Evolutionary conservation across 2,113 vertebrate genomes (phyloP), one percentile per base, ranked within the genome.

Genomic region (Nothoprocta pentlandii): DNA sequence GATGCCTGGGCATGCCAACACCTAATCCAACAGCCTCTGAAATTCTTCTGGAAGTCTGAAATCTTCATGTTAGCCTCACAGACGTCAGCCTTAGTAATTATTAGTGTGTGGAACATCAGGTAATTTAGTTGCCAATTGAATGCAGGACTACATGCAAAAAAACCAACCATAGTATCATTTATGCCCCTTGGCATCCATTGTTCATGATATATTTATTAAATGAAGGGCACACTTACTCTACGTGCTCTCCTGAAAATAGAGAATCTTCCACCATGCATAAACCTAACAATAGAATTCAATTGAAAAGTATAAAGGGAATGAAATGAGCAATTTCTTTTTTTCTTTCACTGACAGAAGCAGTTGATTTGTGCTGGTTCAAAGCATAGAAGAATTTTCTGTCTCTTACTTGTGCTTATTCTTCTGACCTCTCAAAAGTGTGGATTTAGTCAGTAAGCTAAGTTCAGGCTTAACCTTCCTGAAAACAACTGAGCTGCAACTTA

Each of bases 121-220:
- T 71, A 94, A 92, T 97, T 96, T 93, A 97, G 94, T 97, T 68
- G 84, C 88, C 85, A 90, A n/a, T 21, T 93, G 79, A 96, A 97
- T 76, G 75, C 76, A 86, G 41, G 16, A 75, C 47, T 91, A 75
- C 90, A 93, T 92, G 80, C 74, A 41, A 63, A 96, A 96, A 85
- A 49, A 94, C 92, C 82, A 80, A 47, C 62, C 93, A 44, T 62
- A 85, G 59, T 67, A 82, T 69, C 26, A 78, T 56, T 92, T 68
- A 41, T 80, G 41, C 21, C 12, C 73, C 64, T 91, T 94, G 77
- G 63, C 69, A 91, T 91, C 75, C 42, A 80, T 81, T 80, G 51
- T 76, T 95, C 93, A 93, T 92, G 75, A 93, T 76, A 36, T 20
- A 3, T 93, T 92, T 92, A 76, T 68, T 87, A 95, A 94, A 89